phyloP scores from a whole-genome alignment of 2,797 vertebrate species.

The Cossypha polioptera region DNA sequence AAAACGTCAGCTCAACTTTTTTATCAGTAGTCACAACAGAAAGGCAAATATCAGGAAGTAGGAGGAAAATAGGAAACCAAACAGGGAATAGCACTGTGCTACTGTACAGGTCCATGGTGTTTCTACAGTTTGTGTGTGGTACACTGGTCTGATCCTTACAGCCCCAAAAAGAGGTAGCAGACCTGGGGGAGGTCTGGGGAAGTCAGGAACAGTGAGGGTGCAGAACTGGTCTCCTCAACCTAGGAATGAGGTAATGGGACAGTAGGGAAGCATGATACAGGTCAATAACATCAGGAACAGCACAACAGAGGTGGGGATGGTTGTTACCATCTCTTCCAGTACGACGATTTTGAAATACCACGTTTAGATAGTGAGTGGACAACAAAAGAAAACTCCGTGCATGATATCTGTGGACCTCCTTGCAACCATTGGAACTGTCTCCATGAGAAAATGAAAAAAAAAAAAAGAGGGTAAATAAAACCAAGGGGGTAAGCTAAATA shows the following conservation, averaged over 20 bases:
- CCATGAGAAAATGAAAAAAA: not conserved
- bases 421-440: not conserved
- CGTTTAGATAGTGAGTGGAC: not conserved
- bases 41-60: not conserved
- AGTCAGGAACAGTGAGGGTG: not conserved
- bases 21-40: not conserved
- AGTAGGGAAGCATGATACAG: not conserved
- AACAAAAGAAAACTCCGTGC: not conserved
- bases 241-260: not conserved
- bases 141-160: not conserved
- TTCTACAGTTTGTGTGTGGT: not conserved
- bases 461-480: not conserved
- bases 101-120: not conserved
- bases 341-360: not conserved
- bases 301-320: not conserved
- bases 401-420: not conserved
- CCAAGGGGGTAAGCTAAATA: not conserved
- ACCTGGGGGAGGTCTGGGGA: not conserved
- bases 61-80: not conserved
- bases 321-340: not conserved
- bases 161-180: not conserved
- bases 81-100: not conserved
- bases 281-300: not conserved
- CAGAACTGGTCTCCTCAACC: not conserved
- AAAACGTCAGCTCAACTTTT: not conserved